phyloP scores from a whole-genome alignment of 2,113 vertebrate species.

The Corythaixoides concolor region DNA sequence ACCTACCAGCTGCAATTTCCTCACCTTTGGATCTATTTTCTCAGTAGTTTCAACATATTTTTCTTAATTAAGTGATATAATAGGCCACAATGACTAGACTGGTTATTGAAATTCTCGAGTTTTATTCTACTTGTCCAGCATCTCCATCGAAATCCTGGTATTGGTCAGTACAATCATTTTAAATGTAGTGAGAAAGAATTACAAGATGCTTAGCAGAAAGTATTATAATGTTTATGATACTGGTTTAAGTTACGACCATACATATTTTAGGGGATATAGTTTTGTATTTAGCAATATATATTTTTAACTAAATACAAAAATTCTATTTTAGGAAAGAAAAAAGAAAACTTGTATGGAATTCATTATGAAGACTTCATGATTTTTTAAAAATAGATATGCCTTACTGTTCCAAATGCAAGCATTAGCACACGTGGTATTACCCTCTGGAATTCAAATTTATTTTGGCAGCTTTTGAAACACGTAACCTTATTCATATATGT shows the following conservation, averaged over 20 bases:
- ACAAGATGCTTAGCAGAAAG: not conserved
- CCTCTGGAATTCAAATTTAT: not conserved
- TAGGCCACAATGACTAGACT: not conserved
- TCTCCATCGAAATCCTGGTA: not conserved
- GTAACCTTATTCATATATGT: not conserved
- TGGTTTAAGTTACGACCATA: not conserved
- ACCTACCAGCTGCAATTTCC: not conserved
- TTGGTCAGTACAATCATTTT: not conserved
- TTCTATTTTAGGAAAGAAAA: not conserved
- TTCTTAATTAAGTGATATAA: slow-evolving; percentile 16
- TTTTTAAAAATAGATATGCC: not conserved
- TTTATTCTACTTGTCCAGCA: not conserved
- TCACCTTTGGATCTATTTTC: not conserved
- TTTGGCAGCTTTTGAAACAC: slow-evolving; percentile 5
- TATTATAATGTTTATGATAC: not conserved
- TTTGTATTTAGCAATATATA: not conserved
- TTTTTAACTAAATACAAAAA: not conserved
- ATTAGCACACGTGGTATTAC: not conserved
- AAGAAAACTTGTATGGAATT: not conserved
- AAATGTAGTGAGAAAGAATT: not conserved
- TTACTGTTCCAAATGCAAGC: not conserved
- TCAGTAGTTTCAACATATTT: not conserved
- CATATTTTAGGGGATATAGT: not conserved
- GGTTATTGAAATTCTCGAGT: not conserved
- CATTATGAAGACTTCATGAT: not conserved